A percentile compares a stretch with the other conserved stretches of the same genome.
Conservation (phyloP, 2,797 vertebrate species). For the Danio aesculapii region DNA sequence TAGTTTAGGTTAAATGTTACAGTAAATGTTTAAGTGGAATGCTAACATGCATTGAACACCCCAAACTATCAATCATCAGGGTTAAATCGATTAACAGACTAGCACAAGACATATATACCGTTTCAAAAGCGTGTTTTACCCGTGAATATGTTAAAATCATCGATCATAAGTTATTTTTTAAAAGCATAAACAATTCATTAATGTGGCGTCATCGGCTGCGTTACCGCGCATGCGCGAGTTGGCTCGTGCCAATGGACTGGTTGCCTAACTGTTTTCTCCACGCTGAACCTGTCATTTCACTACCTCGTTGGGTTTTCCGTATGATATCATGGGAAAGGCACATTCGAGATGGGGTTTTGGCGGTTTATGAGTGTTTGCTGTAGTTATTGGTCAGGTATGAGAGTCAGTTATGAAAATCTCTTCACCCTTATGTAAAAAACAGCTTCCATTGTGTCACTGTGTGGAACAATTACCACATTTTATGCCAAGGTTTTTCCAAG, state of each 20-base stretch:
- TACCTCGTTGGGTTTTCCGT: not conserved
- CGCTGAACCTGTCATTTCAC: conserved; percentile 13
- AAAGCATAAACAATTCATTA: conserved; percentile 67
- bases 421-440: not conserved
- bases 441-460: not conserved
- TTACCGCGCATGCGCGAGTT: conserved; percentile 55
- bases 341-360: not conserved
- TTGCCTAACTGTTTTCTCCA: conserved; percentile 56
- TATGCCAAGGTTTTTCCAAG: not conserved
- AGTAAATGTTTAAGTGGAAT: not conserved
- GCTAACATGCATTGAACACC: not conserved
- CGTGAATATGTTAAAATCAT: not conserved
- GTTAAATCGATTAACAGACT: not conserved
- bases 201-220: conserved; percentile 61
- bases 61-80: not conserved
- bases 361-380: not conserved
- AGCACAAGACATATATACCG: not conserved
- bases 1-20: not conserved
- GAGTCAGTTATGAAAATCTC: not conserved
- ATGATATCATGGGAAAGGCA: conserved; percentile 23
- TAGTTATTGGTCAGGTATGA: not conserved
- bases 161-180: not conserved
- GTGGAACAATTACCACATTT: not conserved
- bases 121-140: not conserved
- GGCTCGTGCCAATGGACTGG: conserved; percentile 64